These are phyloP conservation scores for Halisarca cf. caerulea DNA, from an alignment of 37 sponge, comb jelly and placozoan genomes.

Conservation along the genomic window DNA sequence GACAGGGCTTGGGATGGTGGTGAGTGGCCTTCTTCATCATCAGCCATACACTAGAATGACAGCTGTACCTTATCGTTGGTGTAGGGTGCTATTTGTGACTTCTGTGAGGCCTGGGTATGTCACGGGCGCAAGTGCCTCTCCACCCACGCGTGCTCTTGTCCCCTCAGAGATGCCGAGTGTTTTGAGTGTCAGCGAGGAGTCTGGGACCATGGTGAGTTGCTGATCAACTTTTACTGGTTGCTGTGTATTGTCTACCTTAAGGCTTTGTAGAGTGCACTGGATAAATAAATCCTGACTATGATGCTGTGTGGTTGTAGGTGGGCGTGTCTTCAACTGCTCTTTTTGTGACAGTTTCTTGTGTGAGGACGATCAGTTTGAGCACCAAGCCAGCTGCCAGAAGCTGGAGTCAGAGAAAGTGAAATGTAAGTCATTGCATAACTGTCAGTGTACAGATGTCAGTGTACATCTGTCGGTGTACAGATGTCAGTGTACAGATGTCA, in stretches of 20 bases:
- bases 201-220: constrained; percentile 91
- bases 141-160: constrained; percentile 95
- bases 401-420: constrained; percentile 85
- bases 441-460: neutral
- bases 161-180: constrained; percentile 85
- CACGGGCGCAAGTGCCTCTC: constrained; percentile 93
- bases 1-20: constrained; percentile 90
- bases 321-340: constrained; percentile 90
- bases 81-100: constrained; percentile 98
- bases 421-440: constrained; percentile 53
- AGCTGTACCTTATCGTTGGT: neutral
- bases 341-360: constrained; percentile 88
- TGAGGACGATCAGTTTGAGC: constrained; percentile 99
- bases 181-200: constrained; percentile 87
- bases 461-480: neutral
- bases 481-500: neutral
- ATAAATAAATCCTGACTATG: neutral
- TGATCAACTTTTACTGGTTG: too few species aligned
- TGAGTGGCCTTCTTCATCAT: constrained; percentile 22
- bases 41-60: neutral
- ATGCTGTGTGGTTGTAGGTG: too few species aligned
- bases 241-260: neutral
- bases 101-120: constrained; percentile 99
- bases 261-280: neutral
- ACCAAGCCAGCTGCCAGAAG: constrained; percentile 98